Conservation (phyloP, 1,140 invertebrate genomes). For the Sycophaga agraensis region DNA sequence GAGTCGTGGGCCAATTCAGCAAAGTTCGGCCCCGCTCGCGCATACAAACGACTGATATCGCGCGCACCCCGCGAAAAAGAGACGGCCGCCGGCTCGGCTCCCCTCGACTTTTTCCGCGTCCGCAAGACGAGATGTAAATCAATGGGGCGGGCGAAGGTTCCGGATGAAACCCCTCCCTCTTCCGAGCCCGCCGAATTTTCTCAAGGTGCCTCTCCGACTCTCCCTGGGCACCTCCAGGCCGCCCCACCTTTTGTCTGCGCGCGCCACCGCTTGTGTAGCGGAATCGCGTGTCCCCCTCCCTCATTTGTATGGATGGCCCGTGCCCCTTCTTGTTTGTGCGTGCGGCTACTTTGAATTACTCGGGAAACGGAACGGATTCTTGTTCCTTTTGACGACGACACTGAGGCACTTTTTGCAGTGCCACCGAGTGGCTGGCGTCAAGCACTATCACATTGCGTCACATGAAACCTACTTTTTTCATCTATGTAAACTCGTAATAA, state of each 20-base stretch:
- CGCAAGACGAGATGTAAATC: slow-evolving; percentile 55
- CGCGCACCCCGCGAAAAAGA: neutral
- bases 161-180: slow-evolving; percentile 14
- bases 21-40: slow-evolving; percentile 54
- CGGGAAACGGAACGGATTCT: no score
- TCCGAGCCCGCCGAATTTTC: slow-evolving; percentile 15
- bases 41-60: slow-evolving; percentile 58
- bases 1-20: slow-evolving; percentile 55
- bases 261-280: no score
- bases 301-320: no score
- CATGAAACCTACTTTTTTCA: no score
- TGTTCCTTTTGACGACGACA: no score
- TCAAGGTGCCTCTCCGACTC: no score
- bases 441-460: no score
- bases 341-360: neutral
- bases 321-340: neutral
- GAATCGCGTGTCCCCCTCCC: no score
- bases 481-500: no score
- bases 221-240: no score
- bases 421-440: no score
- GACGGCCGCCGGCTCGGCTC: neutral
- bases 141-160: slow-evolving; percentile 46
- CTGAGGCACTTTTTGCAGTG: no score
- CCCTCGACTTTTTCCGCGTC: slow-evolving; percentile 22
- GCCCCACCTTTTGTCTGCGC: neutral